These are phyloP conservation scores for Microtus ochrogaster DNA, from an alignment of 2,113 vertebrate species.

Conservation along the genomic window DNA sequence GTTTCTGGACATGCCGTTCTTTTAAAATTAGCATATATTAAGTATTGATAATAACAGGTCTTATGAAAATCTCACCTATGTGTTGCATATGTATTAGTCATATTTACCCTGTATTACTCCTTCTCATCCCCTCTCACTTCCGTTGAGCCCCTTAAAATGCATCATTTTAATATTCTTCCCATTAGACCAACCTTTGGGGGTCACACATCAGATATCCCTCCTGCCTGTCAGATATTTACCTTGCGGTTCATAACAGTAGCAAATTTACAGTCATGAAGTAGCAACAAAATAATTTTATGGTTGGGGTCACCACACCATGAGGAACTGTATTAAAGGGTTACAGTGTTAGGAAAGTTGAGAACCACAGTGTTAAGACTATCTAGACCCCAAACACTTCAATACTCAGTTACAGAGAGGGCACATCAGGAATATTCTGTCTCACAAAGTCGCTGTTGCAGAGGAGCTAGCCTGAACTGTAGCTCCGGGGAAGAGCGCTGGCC, in stretches of 20 bases:
- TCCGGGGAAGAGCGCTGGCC: neutral
- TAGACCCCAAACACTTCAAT: neutral
- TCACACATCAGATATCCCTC: neutral
- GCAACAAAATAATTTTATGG: neutral
- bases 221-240: neutral
- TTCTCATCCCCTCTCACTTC: neutral
- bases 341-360: neutral
- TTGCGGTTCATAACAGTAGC: neutral
- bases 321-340: neutral
- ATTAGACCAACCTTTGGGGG: neutral
- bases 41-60: neutral
- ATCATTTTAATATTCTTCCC: neutral
- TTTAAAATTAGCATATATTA: neutral
- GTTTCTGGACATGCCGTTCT: neutral
- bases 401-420: neutral
- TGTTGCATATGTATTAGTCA: neutral
- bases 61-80: neutral
- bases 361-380: neutral
- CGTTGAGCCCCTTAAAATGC: neutral
- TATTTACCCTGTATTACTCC: neutral
- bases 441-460: neutral
- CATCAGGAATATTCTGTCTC: neutral
- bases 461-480: neutral
- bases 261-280: neutral
- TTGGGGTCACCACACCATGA: neutral